Base-by-base conservation (phyloP, 2,888 invertebrate genomes). In the Nymphalis c-album region DNA sequence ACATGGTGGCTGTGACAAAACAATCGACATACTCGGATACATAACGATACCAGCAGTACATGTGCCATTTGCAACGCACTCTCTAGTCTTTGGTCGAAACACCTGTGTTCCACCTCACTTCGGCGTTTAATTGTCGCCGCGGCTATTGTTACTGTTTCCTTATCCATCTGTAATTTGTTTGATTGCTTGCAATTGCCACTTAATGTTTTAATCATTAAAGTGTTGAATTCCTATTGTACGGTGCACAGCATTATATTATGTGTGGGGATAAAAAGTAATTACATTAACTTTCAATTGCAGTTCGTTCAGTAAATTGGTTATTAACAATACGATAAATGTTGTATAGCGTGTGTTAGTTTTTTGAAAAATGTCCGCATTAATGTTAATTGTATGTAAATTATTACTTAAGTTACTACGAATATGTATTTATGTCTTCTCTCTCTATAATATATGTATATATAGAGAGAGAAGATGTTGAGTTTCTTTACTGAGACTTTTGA, bases 131-230 rank as follows among this genome's bases (percentile, higher is more conserved):
- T 90, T 83, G 82, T 84, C 83, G 80, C 80, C 77, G 77, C 79
- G 76, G 78, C 83, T 82, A 86, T 85, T 85, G 85, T 85, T 85
- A 81, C 85, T 80, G 85, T 88, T 90, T 86, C 88, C 88, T 86
- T 88, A 85, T 83, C 87, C 80, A 84, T 82, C 82, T 78, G 85
- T 85, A 89, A 90, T 91, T 90, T 87, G 84, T 89, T 86, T 87
- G 85, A 90, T 87, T 88, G 82, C 86, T 78, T 77, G 82, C 87
- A 87, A 88, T 87, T 84, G 85, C 85, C 78, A 82, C 81, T 81
- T 81, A 84, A 89, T 87, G 88, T 85, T 87, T 85, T 81, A 87
- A 85, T 83, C 86, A 87, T 88, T 86, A 83, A 85, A 86, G 82
- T 81, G 82, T 81, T 77, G 80, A 87, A 88, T 84, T 80, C 80